Percentiles rank a stretch among this genome's conserved stretches.
Evolutionary conservation across 2,888 invertebrate species (phyloP).

Genomic region (Macrophya alboannulata): DNA sequence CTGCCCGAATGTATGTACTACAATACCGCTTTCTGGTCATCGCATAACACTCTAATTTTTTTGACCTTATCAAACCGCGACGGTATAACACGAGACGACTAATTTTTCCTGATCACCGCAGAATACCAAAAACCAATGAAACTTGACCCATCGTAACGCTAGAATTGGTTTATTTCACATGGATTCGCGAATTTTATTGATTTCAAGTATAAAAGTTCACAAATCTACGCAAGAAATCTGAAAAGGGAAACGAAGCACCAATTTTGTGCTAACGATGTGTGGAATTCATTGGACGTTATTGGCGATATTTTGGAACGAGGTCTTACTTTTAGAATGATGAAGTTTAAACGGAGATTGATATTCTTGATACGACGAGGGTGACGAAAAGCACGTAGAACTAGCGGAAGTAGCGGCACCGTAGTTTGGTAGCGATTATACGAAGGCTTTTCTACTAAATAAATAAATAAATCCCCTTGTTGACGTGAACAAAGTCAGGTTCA

Average conservation of each 20-base stretch:
- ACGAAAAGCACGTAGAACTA: neutral
- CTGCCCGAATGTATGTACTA: no score
- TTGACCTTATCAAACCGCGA: neutral
- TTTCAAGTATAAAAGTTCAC: neutral
- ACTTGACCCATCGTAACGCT: neutral
- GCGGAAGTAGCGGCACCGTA: neutral
- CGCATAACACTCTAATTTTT: neutral
- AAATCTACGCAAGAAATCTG: neutral
- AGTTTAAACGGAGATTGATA: neutral
- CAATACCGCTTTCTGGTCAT: neutral
- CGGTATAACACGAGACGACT: neutral
- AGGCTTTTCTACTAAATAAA: constrained; percentile 36
- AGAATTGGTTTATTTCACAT: neutral
- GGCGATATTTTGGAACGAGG: neutral
- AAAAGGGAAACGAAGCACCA: neutral
- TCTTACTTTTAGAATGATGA: neutral
- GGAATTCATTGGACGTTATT: neutral
- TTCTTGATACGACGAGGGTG: neutral
- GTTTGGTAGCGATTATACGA: neutral
- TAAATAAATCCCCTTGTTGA: constrained; percentile 47
- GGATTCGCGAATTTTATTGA: neutral
- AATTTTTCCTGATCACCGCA: neutral
- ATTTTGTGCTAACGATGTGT: neutral
- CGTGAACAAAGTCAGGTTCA: constrained; percentile 38
- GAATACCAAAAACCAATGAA: neutral